Base-by-base conservation (phyloP, 37 sponge, comb jelly and placozoan genomes). In the Axinella damicornis region DNA sequence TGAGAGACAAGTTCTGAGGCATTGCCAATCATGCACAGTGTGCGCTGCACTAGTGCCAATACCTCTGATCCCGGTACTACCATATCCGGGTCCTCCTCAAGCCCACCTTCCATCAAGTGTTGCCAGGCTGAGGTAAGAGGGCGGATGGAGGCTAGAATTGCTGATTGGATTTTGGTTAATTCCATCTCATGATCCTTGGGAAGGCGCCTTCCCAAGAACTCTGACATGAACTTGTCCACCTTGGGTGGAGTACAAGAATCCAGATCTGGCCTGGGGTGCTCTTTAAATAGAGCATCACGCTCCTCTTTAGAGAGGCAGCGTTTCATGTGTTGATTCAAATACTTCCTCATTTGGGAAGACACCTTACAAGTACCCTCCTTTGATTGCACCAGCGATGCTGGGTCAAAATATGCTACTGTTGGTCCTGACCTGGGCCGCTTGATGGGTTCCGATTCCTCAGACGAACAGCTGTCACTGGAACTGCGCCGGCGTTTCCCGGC, bases 271-370 rank as follows among this genome's bases (percentile, higher is more conserved):
- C 81, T 27, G 40, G 54, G 33, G 34, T 53, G 69, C n/a, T n/a
- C n/a, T n/a, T n/a, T n/a, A n/a, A n/a, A n/a, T n/a, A 81, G 60
- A 12, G 82, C 82, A 5, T 81, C 71, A 14, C 71, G 38, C 39
- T 81, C 82, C 70, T 69, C 82, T 59, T 81, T 81, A 60, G 37
- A 18, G 39, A 81, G 58, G 71, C 82, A 81, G n/a, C 71, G 35
- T 46, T 68, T 66, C 27, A 80, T 18, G 70, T 80, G 81, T 24
- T 80, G 67, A 14, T 80, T 21, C 37, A 80, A 70, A 58, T 80
- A 80, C 36, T 24, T 66, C 34, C 32, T 17, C 5, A 80, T 56
- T 0, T 22, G 18, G 22, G n/a, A 17, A 28, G 69, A 56, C 33
- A 39, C 53, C 57, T 57, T 58, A 12, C 55, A 18, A 12, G 76